Percentiles rank a stretch among this genome's conserved stretches.
Conservation (phyloP, 2,113 vertebrate species). For the Phalacrocorax aristotelis region DNA sequence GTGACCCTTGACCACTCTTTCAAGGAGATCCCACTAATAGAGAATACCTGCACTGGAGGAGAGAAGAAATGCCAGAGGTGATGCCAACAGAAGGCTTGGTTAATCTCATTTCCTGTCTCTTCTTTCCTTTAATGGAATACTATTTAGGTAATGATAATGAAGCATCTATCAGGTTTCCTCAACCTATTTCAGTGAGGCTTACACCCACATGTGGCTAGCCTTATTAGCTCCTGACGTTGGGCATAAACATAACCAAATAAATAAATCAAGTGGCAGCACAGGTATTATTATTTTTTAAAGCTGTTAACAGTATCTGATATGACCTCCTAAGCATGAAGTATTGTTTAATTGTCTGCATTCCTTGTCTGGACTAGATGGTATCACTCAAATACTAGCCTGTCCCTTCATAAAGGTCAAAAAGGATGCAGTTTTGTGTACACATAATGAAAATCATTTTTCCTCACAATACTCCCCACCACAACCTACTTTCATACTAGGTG, state of each 20-base stretch:
- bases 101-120: neutral
- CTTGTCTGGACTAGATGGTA: neutral
- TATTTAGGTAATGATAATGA: neutral
- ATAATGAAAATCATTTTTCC: constrained; percentile 7
- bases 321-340: neutral
- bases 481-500: neutral
- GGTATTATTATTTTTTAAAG: neutral
- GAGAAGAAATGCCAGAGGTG: neutral
- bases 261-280: neutral
- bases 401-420: neutral
- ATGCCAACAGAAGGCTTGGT: neutral
- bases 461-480: neutral
- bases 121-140: neutral
- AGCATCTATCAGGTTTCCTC: neutral
- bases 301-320: neutral
- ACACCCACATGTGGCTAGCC: neutral
- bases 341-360: neutral
- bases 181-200: neutral
- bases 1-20: neutral
- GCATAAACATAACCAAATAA: neutral
- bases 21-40: neutral
- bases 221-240: neutral
- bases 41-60: neutral
- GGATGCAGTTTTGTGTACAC: neutral
- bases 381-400: neutral